Conservation (phyloP, 2,888 invertebrate genomes). For the Scaptomyza flava region DNA sequence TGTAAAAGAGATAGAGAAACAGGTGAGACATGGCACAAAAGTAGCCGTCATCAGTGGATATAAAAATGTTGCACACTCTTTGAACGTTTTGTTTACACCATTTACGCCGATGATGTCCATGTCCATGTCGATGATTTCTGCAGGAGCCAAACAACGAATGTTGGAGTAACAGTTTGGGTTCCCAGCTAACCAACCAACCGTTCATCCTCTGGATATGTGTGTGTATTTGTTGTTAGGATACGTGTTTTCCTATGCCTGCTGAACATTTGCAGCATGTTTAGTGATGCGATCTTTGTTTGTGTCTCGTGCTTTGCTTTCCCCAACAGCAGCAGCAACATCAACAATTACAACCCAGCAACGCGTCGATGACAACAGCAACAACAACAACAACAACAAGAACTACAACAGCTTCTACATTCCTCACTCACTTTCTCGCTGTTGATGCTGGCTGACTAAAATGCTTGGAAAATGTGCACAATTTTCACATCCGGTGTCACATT, state of each 20-base stretch:
- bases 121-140: slow-evolving; percentile 18
- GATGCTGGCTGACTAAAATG: slow-evolving; percentile 59
- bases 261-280: slow-evolving; percentile 74
- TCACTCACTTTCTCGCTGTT: slow-evolving; percentile 35
- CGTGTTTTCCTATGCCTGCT: slow-evolving; percentile 68
- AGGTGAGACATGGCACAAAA: slow-evolving; percentile 53
- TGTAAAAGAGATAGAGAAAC: slow-evolving; percentile 28
- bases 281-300: slow-evolving; percentile 78
- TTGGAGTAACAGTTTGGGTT: neutral
- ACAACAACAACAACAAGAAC: slow-evolving; percentile 35
- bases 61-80: slow-evolving; percentile 51
- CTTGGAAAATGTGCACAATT: slow-evolving; percentile 80
- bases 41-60: slow-evolving; percentile 49
- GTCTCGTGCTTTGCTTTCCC: slow-evolving; percentile 74
- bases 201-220: slow-evolving; percentile 50
- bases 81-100: slow-evolving; percentile 72
- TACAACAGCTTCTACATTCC: slow-evolving; percentile 29
- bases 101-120: slow-evolving; percentile 24
- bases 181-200: slow-evolving; percentile 18
- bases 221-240: slow-evolving; percentile 55
- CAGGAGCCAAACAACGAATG: slow-evolving; percentile 2
- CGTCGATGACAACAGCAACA: slow-evolving; percentile 32
- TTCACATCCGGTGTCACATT: slow-evolving; percentile 82
- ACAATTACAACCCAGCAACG: slow-evolving; percentile 35
- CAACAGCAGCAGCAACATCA: slow-evolving; percentile 51